Evolutionary conservation across 2,888 invertebrate genomes (phyloP).

Genomic region (Panzeria rudis): DNA sequence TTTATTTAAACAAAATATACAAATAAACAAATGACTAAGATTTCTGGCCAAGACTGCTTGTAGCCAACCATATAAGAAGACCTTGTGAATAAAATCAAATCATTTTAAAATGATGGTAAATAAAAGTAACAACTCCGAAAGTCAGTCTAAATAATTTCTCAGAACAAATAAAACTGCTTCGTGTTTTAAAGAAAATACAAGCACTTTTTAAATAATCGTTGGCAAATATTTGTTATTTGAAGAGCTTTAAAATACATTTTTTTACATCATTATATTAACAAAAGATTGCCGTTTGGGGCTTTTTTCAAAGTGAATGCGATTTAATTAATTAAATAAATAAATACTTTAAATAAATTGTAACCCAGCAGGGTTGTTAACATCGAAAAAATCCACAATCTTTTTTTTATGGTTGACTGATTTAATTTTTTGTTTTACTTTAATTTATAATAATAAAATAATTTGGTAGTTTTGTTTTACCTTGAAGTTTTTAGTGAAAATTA

Average conservation of each 20-base stretch:
- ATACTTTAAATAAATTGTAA: conserved; percentile 15
- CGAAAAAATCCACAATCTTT: background rate
- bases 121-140: background rate
- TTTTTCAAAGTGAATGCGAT: conserved; percentile 27
- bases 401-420: conserved; percentile 6
- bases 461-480: background rate
- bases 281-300: conserved; percentile 14
- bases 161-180: conserved; percentile 5
- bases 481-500: background rate
- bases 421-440: background rate
- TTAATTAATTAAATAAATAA: conserved; percentile 46
- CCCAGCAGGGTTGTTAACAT: conserved; percentile 34
- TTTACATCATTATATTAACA: conserved; percentile 1
- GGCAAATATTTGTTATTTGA: conserved; percentile 37
- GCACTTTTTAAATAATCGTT: background rate
- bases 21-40: conserved; percentile 24
- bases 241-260: background rate
- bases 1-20: background rate
- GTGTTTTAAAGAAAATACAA: background rate
- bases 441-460: background rate
- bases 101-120: background rate
- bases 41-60: conserved; percentile 41
- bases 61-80: conserved; percentile 22
- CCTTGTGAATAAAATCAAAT: conserved; percentile 29
- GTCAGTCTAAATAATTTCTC: background rate